Evolutionary conservation across 2,888 invertebrate genomes (phyloP).

Genomic region (Leucozona laternaria): DNA sequence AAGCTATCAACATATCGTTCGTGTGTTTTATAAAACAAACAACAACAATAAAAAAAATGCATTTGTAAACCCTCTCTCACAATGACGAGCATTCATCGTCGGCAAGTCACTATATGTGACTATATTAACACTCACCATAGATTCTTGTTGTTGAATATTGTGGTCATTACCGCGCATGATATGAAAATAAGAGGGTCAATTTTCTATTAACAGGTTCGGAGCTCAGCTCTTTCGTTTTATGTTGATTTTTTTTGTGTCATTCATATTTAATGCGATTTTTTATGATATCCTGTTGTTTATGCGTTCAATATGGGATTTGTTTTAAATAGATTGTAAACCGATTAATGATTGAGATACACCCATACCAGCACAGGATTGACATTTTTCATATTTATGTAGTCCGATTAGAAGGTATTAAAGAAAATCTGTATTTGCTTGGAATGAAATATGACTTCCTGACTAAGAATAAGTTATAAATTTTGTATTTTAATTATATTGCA

Average conservation of each 20-base stretch:
- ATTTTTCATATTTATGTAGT: neutral
- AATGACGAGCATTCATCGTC: constrained; percentile 50
- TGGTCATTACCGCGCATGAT: constrained; percentile 42
- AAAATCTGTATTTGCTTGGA: neutral
- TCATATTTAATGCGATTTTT: constrained; percentile 1
- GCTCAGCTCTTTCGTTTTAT: constrained; percentile 48
- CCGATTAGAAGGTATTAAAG: neutral
- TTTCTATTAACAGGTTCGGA: constrained; percentile 53
- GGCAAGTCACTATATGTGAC: neutral
- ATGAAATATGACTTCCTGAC: constrained; percentile 47
- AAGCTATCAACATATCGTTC: constrained; percentile 64
- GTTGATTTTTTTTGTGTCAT: constrained; percentile 1
- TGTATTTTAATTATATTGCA: constrained; percentile 5
- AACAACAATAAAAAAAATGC: constrained; percentile 26
- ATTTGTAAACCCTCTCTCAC: constrained; percentile 55
- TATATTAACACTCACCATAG: neutral
- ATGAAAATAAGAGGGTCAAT: constrained; percentile 54
- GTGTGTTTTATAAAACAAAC: neutral
- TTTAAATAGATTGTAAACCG: constrained; percentile 49
- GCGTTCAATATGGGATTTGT: constrained; percentile 19
- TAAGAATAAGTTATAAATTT: neutral
- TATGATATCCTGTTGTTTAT: constrained; percentile 55
- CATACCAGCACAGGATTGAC: neutral
- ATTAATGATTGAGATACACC: constrained; percentile 16
- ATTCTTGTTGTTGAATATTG: constrained; percentile 39